Percentiles rank a stretch among this genome's conserved stretches.
These are phyloP conservation scores for Campoletis raptor DNA, from an alignment of 2,888 invertebrate species.

Conservation along the genomic window DNA sequence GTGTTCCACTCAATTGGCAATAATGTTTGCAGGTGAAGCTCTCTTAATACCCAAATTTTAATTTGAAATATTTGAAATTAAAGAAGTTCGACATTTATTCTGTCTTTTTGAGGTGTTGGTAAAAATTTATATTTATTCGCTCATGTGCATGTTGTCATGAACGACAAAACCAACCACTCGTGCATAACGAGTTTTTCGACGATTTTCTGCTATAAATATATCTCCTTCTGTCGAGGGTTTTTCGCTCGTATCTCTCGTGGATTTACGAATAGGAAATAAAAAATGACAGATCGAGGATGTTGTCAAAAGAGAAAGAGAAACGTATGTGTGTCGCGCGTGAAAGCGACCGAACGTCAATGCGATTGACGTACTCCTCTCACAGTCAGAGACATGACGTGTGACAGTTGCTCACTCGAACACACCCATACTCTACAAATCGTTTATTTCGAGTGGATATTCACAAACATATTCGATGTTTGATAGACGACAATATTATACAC, in stretches of 20 bases:
- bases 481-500: not conserved
- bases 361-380: conserved; percentile 50
- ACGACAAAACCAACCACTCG: conserved; percentile 30
- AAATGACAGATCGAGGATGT: conserved; percentile 11
- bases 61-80: not conserved
- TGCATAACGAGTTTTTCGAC: conserved; percentile 50
- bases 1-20: not conserved
- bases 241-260: conserved; percentile 38
- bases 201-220: conserved; percentile 19
- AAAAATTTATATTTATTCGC: not conserved
- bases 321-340: conserved; percentile 24
- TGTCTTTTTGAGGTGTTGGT: not conserved
- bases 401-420: conserved; percentile 18
- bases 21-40: not conserved
- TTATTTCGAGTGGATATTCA: conserved; percentile 41
- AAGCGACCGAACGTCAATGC: conserved; percentile 58
- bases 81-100: not conserved
- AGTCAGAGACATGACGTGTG: conserved; percentile 47
- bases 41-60: not conserved
- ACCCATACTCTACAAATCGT: conserved; percentile 33
- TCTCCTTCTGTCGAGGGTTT: conserved; percentile 2
- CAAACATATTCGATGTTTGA: conserved; percentile 2
- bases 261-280: conserved; percentile 33
- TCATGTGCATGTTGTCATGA: not conserved
- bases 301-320: not conserved